Percentiles rank a stretch among this genome's conserved stretches.
Conservation (phyloP, 2,113 vertebrate species). For the Trematomus loennbergii region DNA sequence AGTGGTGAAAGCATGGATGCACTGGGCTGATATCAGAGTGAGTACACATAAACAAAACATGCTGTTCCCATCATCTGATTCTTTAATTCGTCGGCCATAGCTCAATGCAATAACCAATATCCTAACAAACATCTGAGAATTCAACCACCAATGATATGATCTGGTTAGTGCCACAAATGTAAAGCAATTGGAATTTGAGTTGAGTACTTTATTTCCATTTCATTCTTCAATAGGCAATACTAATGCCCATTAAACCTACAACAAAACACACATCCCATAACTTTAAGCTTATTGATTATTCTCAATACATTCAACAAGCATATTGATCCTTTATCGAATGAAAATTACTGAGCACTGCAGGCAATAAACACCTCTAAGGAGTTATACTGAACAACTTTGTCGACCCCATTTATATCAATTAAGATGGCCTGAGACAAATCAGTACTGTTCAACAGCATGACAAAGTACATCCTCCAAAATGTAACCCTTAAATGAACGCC, state of each 20-base stretch:
- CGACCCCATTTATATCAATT: neutral
- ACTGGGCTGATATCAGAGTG: constrained; percentile 56
- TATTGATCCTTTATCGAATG: neutral
- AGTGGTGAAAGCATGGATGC: constrained; percentile 82
- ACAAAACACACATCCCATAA: too few species aligned
- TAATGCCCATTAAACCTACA: neutral
- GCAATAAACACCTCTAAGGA: neutral
- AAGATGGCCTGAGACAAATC: neutral
- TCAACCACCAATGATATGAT: neutral
- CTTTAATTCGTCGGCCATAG: neutral
- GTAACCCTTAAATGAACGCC: neutral
- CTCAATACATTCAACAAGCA: neutral
- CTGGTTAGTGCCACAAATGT: neutral
- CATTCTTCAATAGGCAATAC: neutral
- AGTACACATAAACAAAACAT: constrained; percentile 20
- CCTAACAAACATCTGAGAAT: neutral
- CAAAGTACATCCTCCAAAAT: neutral
- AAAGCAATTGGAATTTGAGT: neutral
- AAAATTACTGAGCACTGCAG: neutral
- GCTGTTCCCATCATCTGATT: neutral
- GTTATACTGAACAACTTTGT: neutral
- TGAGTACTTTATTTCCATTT: neutral
- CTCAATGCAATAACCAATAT: neutral
- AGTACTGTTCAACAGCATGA: neutral
- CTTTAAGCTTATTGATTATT: neutral